Evolutionary conservation across 2,797 vertebrate genomes (phyloP).

Genomic region (Siniperca undulata): DNA sequence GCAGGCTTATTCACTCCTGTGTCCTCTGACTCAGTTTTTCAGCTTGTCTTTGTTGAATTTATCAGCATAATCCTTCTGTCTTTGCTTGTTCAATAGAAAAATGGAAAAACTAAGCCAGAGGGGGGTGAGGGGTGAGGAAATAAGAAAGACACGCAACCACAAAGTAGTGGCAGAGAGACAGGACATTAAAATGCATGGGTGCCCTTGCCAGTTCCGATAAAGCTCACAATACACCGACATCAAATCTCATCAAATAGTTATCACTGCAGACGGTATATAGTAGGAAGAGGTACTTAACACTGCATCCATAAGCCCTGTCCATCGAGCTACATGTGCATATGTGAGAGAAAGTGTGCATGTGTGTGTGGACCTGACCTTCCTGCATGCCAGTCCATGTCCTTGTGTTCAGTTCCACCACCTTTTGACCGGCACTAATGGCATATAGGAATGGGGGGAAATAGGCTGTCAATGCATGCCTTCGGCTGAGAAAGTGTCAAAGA

Average conservation of each 20-base stretch:
- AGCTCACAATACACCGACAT: conserved; percentile 63
- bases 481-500: conserved; percentile 57
- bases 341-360: not conserved
- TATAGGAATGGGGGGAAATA: conserved; percentile 26
- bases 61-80: conserved; percentile 65
- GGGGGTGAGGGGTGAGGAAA: not conserved
- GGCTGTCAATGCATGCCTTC: conserved; percentile 54
- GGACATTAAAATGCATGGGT: conserved; percentile 71
- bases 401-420: conserved; percentile 45
- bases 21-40: conserved; percentile 60
- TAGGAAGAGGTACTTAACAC: conserved; percentile 16
- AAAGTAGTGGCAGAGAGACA: conserved; percentile 57
- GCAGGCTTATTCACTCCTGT: conserved; percentile 28
- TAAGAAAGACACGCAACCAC: conserved; percentile 35
- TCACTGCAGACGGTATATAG: conserved; percentile 37
- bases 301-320: conserved; percentile 16
- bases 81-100: conserved; percentile 62
- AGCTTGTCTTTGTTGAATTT: conserved; percentile 63
- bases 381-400: conserved; percentile 38
- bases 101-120: conserved; percentile 49
- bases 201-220: conserved; percentile 73
- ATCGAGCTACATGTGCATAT: conserved; percentile 2
- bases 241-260: conserved; percentile 71
- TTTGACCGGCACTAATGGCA: conserved; percentile 60
- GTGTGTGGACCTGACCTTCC: conserved; percentile 53